Percentiles rank a stretch among this genome's conserved stretches.
phyloP scores from a whole-genome alignment of 2,797 vertebrate genomes.

The Anguilla anguilla region DNA sequence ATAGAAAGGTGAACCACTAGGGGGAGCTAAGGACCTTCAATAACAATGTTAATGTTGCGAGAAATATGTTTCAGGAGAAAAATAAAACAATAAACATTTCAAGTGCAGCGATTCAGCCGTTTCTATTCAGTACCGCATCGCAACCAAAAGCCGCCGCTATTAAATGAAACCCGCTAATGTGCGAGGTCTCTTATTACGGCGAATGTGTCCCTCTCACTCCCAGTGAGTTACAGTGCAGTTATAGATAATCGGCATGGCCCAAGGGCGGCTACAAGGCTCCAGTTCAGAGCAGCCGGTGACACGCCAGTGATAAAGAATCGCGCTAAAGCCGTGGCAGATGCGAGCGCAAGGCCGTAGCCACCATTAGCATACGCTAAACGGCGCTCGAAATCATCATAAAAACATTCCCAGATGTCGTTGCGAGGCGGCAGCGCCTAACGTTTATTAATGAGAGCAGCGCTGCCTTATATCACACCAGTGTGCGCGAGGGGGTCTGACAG shows the following conservation, averaged over 20 bases:
- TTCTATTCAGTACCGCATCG: neutral
- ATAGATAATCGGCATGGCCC: neutral
- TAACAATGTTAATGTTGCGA: neutral
- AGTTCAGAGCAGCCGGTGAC: neutral
- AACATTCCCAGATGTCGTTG: neutral
- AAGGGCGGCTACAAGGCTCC: neutral
- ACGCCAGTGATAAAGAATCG: neutral
- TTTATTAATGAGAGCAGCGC: neutral
- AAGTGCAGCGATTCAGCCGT: neutral
- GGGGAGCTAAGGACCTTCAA: constrained; percentile 7
- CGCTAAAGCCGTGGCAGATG: neutral
- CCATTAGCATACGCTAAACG: neutral
- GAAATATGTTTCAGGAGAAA: neutral
- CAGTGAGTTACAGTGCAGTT: neutral
- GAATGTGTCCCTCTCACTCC: neutral
- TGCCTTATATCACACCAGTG: neutral
- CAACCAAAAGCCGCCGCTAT: too few relatives aligned
- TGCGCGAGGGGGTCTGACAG: neutral
- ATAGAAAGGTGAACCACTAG: neutral
- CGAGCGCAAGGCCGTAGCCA: neutral
- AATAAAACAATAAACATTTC: neutral
- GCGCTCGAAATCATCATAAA: neutral
- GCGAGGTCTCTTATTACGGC: neutral
- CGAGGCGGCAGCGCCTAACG: neutral
- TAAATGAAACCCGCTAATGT: neutral